Conservation (phyloP, 2,888 invertebrate species). For the Trilocha varians region DNA sequence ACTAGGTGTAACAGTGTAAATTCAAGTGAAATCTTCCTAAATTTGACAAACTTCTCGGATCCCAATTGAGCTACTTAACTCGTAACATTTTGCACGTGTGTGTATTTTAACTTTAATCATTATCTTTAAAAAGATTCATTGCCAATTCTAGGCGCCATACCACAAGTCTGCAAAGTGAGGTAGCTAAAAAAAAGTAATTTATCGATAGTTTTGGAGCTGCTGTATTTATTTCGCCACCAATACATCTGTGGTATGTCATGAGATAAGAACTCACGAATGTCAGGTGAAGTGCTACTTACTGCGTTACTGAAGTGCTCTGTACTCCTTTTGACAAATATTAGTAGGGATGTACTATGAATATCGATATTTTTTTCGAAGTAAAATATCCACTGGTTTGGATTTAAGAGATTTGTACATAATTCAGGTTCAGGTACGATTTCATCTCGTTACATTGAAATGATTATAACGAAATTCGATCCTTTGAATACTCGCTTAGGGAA, state of each 20-base stretch:
- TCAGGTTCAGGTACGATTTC: too few species aligned
- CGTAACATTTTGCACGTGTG: too few species aligned
- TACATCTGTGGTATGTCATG: constrained; percentile 51
- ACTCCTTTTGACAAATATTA: constrained; percentile 33
- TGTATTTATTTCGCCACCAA: constrained; percentile 52
- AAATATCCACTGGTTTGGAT: too few species aligned
- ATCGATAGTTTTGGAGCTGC: constrained; percentile 23
- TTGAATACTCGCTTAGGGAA: too few species aligned
- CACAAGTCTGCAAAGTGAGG: constrained; percentile 13
- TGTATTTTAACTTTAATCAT: too few species aligned
- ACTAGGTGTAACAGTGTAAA: too few species aligned
- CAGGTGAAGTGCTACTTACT: constrained; percentile 56
- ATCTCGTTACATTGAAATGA: too few species aligned
- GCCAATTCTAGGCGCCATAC: constrained; percentile 5
- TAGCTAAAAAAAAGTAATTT: constrained; percentile 8
- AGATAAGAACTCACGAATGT: constrained; percentile 48
- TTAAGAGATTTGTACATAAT: too few species aligned
- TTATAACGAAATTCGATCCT: too few species aligned
- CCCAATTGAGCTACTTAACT: too few species aligned
- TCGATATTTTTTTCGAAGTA: constrained; percentile 10
- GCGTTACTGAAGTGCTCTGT: constrained; percentile 29
- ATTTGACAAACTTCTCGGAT: too few species aligned
- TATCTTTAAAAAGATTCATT: constrained; percentile 1
- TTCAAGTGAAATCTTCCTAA: too few species aligned
- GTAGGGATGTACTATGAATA: constrained; percentile 12